Base-by-base conservation (phyloP, 2,797 vertebrate genomes). In the Coluber constrictor region DNA sequence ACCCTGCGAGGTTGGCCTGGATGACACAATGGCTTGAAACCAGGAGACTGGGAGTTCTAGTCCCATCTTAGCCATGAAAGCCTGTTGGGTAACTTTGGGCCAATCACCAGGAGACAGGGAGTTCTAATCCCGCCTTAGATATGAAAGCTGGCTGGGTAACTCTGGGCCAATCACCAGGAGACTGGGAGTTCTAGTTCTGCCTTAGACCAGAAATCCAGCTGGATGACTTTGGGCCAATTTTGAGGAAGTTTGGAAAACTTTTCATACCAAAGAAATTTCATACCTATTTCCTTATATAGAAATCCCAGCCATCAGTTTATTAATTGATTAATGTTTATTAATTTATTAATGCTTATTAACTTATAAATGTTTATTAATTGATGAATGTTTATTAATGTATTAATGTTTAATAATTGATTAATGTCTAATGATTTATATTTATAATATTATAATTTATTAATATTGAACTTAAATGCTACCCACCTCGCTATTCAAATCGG, bases 31-130 rank as follows among this genome's bases (percentile, higher is more conserved):
- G 37, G 66, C n/a, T 70, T 70, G 66, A 70, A 70, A 70, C n/a
- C n/a, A 3, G 66, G 66, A 70, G 66, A 70, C 2, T 0, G 66
- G 1, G 66, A 70, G n/a, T n/a, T 70, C n/a, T 70, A 70, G 66
- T 32, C 0, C 66, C 0, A 0, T 5, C 0, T 16, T 7, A 70
- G 63, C 0, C 1, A n/a, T 16, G 13, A 16, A 70, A 70, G 12
- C 13, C 1, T 0, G 12, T 5, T 15, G 0, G 11, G 12, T 66
- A 4, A 29, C 11, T 13, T 66, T 66, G 29, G 0, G 29, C 13
- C 63, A n/a, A 66, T n/a, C 51, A 54, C 51, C 51, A 54, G 51
- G 51, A 54, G 51, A 10, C 9, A 0, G 51, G 0, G 51, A 54
- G 51, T 54, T 54, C 51, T 54, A 54, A 8, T 54, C 51, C 51